phyloP scores from a whole-genome alignment of 1,140 invertebrate species.

The Mactra quadrangularis region DNA sequence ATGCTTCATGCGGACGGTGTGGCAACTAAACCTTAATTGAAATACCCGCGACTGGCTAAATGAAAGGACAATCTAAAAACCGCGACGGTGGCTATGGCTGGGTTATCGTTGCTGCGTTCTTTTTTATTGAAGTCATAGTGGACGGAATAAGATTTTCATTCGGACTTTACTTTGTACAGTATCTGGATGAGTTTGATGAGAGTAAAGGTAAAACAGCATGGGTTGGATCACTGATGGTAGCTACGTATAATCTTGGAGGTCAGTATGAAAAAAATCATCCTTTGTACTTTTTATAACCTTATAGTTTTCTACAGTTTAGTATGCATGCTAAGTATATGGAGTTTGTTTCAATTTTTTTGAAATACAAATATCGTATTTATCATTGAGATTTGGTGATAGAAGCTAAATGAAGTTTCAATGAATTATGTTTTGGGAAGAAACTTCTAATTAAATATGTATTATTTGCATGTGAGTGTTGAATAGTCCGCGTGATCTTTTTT shows the following conservation, averaged over 20 bases:
- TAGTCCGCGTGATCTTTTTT: no score
- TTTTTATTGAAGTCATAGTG: slow-evolving; percentile 15
- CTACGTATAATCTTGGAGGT: slow-evolving; percentile 16
- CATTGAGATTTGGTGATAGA: no score
- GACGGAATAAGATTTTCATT: slow-evolving; percentile 26
- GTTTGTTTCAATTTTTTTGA: neutral
- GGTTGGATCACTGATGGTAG: slow-evolving; percentile 15
- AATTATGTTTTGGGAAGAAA: no score
- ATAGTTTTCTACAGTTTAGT: neutral
- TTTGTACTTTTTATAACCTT: neutral
- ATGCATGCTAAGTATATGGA: neutral
- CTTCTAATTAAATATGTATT: no score
- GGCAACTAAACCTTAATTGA: no score
- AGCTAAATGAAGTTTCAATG: no score
- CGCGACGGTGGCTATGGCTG: slow-evolving; percentile 29
- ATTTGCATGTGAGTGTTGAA: no score
- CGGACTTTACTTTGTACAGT: slow-evolving; percentile 36
- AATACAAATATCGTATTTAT: neutral
- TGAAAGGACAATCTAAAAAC: neutral
- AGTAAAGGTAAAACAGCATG: slow-evolving; percentile 16
- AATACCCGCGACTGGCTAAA: no score
- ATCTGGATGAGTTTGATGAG: neutral
- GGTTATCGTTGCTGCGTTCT: slow-evolving; percentile 25
- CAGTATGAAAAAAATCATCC: neutral
- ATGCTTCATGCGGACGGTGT: no score